Evolutionary conservation across 2,888 invertebrate species (phyloP).

Genomic region (Tryphoninae sp.): DNA sequence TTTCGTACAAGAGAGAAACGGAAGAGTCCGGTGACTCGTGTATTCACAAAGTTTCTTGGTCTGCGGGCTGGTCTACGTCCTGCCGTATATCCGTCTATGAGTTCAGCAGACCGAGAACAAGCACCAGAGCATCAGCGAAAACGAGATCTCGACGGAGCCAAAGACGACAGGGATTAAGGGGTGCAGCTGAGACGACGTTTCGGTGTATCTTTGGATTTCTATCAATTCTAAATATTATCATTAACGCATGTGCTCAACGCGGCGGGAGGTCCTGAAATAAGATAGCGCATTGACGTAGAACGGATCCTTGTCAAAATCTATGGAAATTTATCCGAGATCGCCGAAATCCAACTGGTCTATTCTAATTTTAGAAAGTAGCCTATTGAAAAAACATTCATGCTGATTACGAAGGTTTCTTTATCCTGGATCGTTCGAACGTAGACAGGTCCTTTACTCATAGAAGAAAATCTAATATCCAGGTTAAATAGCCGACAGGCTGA

Average conservation of each 20-base stretch:
- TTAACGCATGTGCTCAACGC: background rate
- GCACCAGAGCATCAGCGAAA: constrained; percentile 1
- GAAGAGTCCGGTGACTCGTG: constrained; percentile 21
- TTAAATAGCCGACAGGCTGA: no score
- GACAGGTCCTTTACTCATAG: no score
- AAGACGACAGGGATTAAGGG: constrained; percentile 5
- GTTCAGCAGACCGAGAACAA: constrained; percentile 9
- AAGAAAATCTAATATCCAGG: no score
- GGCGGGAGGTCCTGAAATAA: background rate
- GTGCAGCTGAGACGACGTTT: constrained; percentile 7
- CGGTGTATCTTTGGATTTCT: background rate
- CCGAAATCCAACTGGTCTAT: no score
- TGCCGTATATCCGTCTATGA: constrained; percentile 18
- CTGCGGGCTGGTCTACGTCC: constrained; percentile 23
- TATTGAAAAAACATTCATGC: no score
- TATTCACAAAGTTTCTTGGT: constrained; percentile 48
- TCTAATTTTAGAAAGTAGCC: no score
- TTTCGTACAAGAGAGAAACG: constrained; percentile 17
- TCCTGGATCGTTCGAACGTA: no score
- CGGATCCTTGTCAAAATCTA: background rate
- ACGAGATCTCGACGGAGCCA: constrained; percentile 11
- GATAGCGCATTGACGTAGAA: background rate
- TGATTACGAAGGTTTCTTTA: no score
- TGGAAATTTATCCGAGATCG: background rate
- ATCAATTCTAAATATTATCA: constrained; percentile 12